These are phyloP conservation scores for Carcina quercana DNA, from an alignment of 2,888 invertebrate species.

Conservation along the genomic window DNA sequence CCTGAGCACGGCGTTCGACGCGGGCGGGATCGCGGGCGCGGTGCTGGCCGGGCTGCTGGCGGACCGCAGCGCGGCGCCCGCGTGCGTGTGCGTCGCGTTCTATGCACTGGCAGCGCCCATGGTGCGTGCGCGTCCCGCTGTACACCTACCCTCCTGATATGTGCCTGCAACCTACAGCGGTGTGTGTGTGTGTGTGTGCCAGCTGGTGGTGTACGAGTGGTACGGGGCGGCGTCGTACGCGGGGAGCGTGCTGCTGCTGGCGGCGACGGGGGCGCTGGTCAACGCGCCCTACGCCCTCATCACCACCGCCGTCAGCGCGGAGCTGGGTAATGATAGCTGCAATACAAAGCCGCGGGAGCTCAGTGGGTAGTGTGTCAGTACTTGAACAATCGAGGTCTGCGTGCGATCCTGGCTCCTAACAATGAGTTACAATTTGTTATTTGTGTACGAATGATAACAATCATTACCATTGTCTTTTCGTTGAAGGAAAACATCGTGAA, in stretches of 20 bases:
- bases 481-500: too few species aligned
- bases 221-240: constrained; percentile 78
- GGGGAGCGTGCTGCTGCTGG: constrained; percentile 79
- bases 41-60: constrained; percentile 90
- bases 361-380: too few species aligned
- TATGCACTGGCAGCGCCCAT: constrained; percentile 86
- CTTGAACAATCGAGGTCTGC: too few species aligned
- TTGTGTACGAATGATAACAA: too few species aligned
- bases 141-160: not conserved
- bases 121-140: constrained; percentile 62
- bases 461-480: too few species aligned
- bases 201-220: constrained; percentile 87
- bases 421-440: too few species aligned
- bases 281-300: constrained; percentile 98
- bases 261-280: constrained; percentile 87
- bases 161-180: not conserved
- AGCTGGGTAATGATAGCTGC: constrained; percentile 77
- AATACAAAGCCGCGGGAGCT: too few species aligned
- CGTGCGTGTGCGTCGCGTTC: constrained; percentile 90
- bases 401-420: too few species aligned
- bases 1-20: constrained; percentile 88
- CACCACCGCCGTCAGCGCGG: constrained; percentile 96
- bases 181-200: constrained; percentile 15
- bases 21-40: constrained; percentile 93
- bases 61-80: constrained; percentile 89